These are phyloP conservation scores for Pilophorus perplexus DNA, from an alignment of 2,888 invertebrate genomes.

Conservation along the genomic window DNA sequence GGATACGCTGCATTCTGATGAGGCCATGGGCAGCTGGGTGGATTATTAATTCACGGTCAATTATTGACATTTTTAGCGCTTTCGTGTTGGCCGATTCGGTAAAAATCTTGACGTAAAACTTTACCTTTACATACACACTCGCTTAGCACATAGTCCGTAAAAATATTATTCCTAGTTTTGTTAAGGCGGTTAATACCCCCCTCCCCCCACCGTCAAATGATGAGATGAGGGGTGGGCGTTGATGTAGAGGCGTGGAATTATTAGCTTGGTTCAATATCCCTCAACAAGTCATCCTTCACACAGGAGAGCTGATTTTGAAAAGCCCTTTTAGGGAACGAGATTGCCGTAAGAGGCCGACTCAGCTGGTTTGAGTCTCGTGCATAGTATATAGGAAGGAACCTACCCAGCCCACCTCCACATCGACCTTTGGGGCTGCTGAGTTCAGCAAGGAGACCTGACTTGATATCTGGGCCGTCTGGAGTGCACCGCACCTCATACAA, in stretches of 20 bases:
- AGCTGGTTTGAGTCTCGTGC: conserved; percentile 4
- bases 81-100: too few relatives aligned
- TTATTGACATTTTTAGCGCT: too few relatives aligned
- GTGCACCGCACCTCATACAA: conserved; percentile 27
- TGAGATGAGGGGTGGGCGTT: background rate
- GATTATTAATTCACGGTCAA: too few relatives aligned
- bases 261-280: background rate
- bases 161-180: too few relatives aligned
- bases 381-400: too few relatives aligned
- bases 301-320: background rate
- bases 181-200: too few relatives aligned
- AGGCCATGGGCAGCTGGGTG: too few relatives aligned
- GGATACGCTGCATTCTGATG: too few relatives aligned
- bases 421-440: conserved; percentile 13
- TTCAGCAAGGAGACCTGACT: conserved; percentile 21
- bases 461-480: conserved; percentile 30
- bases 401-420: background rate
- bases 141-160: too few relatives aligned
- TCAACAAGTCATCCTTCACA: background rate
- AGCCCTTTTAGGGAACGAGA: background rate
- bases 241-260: background rate
- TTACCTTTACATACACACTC: too few relatives aligned
- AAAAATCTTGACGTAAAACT: too few relatives aligned
- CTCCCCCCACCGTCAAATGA: too few relatives aligned
- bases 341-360: conserved; percentile 23